Evolutionary conservation across 2,888 invertebrate genomes (phyloP).

Genomic region (Hirtodrosophila duncani): DNA sequence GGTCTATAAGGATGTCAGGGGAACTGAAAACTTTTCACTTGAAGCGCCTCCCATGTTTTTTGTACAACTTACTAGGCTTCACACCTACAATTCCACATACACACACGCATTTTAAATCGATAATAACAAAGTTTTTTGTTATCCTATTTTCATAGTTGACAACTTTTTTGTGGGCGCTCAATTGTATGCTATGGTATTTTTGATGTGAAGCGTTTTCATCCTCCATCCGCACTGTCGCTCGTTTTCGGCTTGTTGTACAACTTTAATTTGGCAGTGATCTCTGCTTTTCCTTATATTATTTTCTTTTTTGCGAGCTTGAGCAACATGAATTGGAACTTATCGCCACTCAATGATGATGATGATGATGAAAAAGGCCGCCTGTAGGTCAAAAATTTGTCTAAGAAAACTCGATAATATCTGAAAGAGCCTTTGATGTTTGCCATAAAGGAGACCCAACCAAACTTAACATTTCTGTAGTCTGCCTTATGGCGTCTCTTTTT

Average conservation of each 20-base stretch:
- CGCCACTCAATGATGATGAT: conserved; percentile 14
- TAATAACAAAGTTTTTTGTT: conserved; percentile 73
- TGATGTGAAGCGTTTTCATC: conserved; percentile 26
- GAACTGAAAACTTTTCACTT: conserved; percentile 51
- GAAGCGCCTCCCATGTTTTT: conserved; percentile 47
- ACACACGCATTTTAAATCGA: conserved; percentile 61
- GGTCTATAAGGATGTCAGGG: not conserved
- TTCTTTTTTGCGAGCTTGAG: conserved; percentile 1
- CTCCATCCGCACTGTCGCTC: conserved; percentile 52
- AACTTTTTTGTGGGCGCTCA: conserved; percentile 30
- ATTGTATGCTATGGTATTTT: conserved; percentile 21
- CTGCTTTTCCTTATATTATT: conserved; percentile 18
- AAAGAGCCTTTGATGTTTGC: conserved; percentile 31
- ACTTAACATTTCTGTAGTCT: conserved; percentile 34
- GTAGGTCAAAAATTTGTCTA: no score
- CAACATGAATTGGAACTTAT: conserved; percentile 29
- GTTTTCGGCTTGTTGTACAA: conserved; percentile 49
- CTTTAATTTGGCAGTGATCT: not conserved
- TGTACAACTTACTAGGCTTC: conserved; percentile 39
- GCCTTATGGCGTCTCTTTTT: no score
- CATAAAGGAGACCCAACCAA: conserved; percentile 15
- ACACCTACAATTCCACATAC: not conserved
- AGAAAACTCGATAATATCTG: no score
- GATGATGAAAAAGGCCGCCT: no score
- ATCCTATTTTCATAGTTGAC: conserved; percentile 71